These are phyloP conservation scores for Hippocampus comes DNA, from an alignment of 2,113 vertebrate species.

Conservation along the genomic window DNA sequence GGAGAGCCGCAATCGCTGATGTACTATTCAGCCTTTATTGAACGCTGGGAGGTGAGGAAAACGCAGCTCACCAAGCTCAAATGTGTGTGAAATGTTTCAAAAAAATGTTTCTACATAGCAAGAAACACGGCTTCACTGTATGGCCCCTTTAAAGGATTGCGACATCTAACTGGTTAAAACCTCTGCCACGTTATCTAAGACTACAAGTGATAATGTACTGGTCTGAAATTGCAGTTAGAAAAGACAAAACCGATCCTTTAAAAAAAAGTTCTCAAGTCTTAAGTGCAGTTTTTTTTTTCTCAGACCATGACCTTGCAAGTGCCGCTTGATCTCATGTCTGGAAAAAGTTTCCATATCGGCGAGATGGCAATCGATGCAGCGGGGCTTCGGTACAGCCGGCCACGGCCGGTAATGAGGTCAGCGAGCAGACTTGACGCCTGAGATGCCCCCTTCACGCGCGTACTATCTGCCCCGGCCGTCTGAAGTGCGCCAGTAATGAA, in stretches of 20 bases:
- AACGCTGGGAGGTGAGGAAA: too few species aligned
- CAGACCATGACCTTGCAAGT: not conserved
- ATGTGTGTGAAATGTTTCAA: too few species aligned
- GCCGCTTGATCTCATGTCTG: slow-evolving; percentile 3
- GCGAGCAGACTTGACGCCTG: slow-evolving; percentile 27
- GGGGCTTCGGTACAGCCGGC: slow-evolving; percentile 6
- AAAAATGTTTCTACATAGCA: too few species aligned
- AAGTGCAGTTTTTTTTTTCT: not conserved
- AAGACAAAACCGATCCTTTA: slow-evolving; percentile 3
- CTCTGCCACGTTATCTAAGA: not conserved
- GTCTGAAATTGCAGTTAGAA: not conserved
- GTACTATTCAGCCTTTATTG: too few species aligned
- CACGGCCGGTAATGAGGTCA: slow-evolving; percentile 14
- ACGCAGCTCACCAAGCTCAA: too few species aligned
- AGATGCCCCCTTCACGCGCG: slow-evolving; percentile 21
- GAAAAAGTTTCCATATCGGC: not conserved
- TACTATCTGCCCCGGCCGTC: slow-evolving; percentile 10
- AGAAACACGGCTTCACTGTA: too few species aligned
- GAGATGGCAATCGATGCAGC: slow-evolving; percentile 2
- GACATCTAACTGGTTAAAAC: not conserved
- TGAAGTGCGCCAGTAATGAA: slow-evolving; percentile 34
- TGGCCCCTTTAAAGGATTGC: not conserved
- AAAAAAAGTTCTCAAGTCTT: not conserved
- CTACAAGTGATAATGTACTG: not conserved
- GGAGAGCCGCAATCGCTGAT: too few species aligned